Percentiles rank a stretch among this genome's conserved stretches.
Conservation (phyloP, 1,140 invertebrate species). For the Marisa cornuarietis region DNA sequence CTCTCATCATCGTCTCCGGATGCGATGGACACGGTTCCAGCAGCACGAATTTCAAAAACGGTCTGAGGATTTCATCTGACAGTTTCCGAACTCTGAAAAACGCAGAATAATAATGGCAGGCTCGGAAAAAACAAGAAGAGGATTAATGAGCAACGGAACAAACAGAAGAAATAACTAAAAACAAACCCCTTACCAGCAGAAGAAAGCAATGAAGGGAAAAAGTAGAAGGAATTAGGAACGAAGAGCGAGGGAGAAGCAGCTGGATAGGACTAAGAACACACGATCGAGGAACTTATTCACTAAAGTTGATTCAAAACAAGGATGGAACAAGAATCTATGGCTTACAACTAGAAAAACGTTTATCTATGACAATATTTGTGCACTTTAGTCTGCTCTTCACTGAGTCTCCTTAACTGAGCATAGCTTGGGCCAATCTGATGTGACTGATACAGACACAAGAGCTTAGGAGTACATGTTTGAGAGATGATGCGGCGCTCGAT, state of each 20-base stretch:
- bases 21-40: conserved; percentile 37
- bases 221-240: not conserved
- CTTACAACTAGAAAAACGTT: too few species aligned
- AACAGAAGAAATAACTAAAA: not conserved
- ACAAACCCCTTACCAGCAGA: not conserved
- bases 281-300: too few species aligned
- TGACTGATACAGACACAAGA: too few species aligned
- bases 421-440: too few species aligned
- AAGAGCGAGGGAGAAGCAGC: not conserved
- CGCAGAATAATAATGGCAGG: not conserved
- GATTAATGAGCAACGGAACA: not conserved
- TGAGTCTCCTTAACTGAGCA: too few species aligned
- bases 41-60: conserved; percentile 46
- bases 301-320: too few species aligned
- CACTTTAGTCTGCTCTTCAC: too few species aligned
- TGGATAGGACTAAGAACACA: too few species aligned
- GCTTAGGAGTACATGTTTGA: too few species aligned
- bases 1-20: conserved; percentile 4
- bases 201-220: not conserved
- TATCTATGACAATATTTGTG: too few species aligned
- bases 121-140: not conserved
- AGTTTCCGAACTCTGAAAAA: conserved; percentile 26
- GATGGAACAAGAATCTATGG: too few species aligned
- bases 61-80: conserved; percentile 32
- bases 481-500: too few species aligned